Conservation (phyloP, 2,113 vertebrate species). For the Carlito syrichta region DNA sequence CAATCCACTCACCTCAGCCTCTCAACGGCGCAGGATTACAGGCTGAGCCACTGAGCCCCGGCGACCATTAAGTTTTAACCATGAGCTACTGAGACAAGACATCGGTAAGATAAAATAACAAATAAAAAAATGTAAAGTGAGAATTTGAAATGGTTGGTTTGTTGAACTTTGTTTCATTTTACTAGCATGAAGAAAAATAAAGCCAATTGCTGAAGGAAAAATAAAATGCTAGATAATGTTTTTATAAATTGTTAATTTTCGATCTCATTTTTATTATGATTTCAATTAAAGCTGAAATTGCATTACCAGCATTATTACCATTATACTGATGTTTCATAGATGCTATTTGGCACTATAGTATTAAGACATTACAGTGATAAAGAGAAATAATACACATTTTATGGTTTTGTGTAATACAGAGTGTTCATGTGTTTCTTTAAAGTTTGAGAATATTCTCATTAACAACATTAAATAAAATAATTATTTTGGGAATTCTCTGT, state of each 20-base stretch:
- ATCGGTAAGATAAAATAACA: not conserved
- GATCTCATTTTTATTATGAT: not conserved
- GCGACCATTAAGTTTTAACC: constrained; percentile 48
- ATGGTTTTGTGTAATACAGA: not conserved
- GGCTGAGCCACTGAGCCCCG: too few species aligned
- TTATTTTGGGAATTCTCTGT: not conserved
- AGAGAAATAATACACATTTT: not conserved
- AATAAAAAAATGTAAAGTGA: not conserved
- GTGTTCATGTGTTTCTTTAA: not conserved
- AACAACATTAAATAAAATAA: constrained; percentile 42
- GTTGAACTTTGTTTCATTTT: not conserved
- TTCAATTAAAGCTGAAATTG: constrained; percentile 32
- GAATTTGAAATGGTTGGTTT: not conserved
- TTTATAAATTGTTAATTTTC: not conserved
- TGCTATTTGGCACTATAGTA: not conserved
- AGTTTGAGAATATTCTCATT: constrained; percentile 11
- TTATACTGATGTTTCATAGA: not conserved
- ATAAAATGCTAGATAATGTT: not conserved
- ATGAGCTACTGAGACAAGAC: not conserved
- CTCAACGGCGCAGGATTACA: too few species aligned
- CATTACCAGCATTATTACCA: not conserved
- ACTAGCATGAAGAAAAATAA: constrained; percentile 1
- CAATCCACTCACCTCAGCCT: too few species aligned
- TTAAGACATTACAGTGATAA: not conserved
- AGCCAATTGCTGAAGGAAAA: not conserved